phyloP scores from a whole-genome alignment of 53 echinoderm and acorn worm genomes.

The Antedon mediterranea region DNA sequence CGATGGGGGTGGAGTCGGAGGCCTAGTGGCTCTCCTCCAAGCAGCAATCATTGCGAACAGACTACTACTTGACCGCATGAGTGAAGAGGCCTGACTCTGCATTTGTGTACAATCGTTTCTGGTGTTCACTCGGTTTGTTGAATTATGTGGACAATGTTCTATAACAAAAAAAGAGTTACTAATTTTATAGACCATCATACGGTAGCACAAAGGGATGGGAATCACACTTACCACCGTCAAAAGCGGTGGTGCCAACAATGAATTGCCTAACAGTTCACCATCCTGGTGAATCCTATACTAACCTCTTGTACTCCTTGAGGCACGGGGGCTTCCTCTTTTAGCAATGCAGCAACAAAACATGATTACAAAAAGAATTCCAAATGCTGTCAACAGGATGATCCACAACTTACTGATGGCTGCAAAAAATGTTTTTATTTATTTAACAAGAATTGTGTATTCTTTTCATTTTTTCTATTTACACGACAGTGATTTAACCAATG shows the following conservation, averaged over 20 bases:
- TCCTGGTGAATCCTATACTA: neutral
- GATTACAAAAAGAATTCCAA: neutral
- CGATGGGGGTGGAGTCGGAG: neutral
- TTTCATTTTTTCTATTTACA: no score
- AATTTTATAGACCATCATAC: no score
- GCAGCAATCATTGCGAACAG: neutral
- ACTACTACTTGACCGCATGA: neutral
- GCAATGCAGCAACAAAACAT: neutral
- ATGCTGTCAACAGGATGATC: neutral
- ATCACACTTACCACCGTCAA: no score
- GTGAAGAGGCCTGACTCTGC: neutral
- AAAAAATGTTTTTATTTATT: no score
- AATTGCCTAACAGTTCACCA: no score
- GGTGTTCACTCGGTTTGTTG: no score
- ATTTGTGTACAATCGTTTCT: neutral
- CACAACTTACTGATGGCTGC: neutral
- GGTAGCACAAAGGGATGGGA: no score
- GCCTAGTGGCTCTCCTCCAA: neutral
- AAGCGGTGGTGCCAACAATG: no score
- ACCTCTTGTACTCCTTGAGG: neutral
- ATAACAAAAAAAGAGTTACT: no score
- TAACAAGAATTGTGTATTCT: no score
- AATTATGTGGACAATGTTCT: no score
- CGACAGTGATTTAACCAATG: no score
- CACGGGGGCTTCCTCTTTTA: neutral